Evolutionary conservation across 2,888 invertebrate genomes (phyloP).

Genomic region (Heliconius ismenius): DNA sequence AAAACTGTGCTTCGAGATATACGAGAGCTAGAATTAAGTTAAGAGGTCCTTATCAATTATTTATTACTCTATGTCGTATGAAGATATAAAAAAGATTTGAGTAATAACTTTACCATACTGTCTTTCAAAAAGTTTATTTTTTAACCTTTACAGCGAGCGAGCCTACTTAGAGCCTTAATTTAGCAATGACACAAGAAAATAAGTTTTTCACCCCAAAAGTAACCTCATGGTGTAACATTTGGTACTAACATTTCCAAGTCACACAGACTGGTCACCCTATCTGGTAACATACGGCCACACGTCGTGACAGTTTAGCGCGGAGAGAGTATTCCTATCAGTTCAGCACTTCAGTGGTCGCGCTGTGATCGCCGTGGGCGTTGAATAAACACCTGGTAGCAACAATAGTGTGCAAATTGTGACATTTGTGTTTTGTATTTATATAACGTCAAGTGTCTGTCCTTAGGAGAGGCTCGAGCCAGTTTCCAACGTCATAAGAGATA

Average conservation of each 20-base stretch:
- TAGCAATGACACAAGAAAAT: too few species aligned
- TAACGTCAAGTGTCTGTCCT: constrained; percentile 23
- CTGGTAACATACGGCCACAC: not conserved
- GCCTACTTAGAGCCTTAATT: too few species aligned
- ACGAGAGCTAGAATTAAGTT: not conserved
- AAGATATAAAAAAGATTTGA: not conserved
- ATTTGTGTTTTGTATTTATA: constrained; percentile 14
- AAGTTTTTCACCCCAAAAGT: too few species aligned
- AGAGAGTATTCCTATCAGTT: constrained; percentile 35
- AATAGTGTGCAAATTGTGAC: constrained; percentile 27
- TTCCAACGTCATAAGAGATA: too few species aligned
- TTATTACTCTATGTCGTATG: too few species aligned
- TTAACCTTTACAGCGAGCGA: too few species aligned
- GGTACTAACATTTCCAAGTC: not conserved
- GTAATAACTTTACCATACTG: too few species aligned
- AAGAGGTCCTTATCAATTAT: not conserved
- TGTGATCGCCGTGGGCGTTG: constrained; percentile 36
- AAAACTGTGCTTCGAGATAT: not conserved
- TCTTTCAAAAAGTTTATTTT: too few species aligned
- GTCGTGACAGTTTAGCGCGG: constrained; percentile 34
- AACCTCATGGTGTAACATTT: too few species aligned
- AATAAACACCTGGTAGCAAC: constrained; percentile 20
- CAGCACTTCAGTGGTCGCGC: constrained; percentile 31
- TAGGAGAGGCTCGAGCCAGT: not conserved
- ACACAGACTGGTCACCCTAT: not conserved